Evolutionary conservation across 1,140 invertebrate species (phyloP).

Genomic region (Heterodera carotae): DNA sequence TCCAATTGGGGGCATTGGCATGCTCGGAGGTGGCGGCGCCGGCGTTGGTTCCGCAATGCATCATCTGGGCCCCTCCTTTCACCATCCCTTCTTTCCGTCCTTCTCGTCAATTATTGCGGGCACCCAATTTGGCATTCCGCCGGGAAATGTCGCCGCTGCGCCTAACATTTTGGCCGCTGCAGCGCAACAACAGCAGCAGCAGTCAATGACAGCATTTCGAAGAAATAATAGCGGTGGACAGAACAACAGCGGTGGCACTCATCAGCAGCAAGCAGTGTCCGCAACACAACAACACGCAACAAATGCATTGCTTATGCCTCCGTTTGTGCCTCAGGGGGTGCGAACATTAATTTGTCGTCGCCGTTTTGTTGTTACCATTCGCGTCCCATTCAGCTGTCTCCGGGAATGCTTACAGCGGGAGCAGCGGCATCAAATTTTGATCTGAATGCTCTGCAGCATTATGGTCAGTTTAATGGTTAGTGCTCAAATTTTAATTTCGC

Average conservation of each 20-base stretch:
- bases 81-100: background rate
- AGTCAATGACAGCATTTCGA: constrained; percentile 10
- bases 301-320: background rate
- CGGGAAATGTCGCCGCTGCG: too few species aligned
- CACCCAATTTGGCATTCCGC: background rate
- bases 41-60: background rate
- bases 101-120: background rate
- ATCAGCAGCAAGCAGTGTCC: background rate
- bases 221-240: background rate
- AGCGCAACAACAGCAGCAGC: constrained; percentile 13
- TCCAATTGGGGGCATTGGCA: background rate
- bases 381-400: background rate
- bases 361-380: background rate
- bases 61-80: too few species aligned
- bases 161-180: background rate
- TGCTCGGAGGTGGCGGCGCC: background rate
- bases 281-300: background rate
- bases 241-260: background rate
- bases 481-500: background rate
- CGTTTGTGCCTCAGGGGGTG: background rate
- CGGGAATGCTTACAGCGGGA: background rate
- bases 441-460: constrained; percentile 20
- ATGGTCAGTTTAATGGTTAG: constrained; percentile 3
- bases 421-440: constrained; percentile 14
- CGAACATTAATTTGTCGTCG: background rate